Evolutionary conservation across 2,797 vertebrate species (phyloP).

Genomic region (Anisognathus igniventris): DNA sequence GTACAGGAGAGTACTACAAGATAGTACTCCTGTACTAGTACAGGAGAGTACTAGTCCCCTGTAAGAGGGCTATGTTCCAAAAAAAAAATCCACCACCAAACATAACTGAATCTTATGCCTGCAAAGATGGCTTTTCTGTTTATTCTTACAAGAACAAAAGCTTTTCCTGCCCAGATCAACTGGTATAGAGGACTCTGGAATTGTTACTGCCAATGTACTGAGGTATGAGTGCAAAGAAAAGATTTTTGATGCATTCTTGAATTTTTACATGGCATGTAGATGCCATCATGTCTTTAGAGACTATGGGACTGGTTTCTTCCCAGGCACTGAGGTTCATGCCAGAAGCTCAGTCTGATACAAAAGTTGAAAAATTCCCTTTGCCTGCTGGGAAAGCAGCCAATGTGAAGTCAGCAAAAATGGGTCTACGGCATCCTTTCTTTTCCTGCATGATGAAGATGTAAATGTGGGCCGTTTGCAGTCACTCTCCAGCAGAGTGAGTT

Average conservation of each 20-base stretch:
- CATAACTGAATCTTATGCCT: rapidly evolving
- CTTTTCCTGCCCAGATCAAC: not conserved
- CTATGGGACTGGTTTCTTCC: not conserved
- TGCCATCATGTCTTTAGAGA: not conserved
- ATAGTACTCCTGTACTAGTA: too few relatives aligned
- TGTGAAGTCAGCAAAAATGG: not conserved
- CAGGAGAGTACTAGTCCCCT: not conserved
- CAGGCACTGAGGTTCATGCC: not conserved
- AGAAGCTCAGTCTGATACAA: not conserved
- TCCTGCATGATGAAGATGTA: not conserved
- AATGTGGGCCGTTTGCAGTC: not conserved
- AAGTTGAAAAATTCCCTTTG: not conserved
- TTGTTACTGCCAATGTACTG: not conserved
- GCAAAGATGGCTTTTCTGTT: not conserved
- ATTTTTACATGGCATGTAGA: not conserved
- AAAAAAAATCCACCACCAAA: not conserved
- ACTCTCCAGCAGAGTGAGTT: not conserved
- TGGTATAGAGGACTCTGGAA: not conserved
- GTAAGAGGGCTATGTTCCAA: not conserved
- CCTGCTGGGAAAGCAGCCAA: not conserved
- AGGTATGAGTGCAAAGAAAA: not conserved
- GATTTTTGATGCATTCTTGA: not conserved
- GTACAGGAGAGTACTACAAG: too few relatives aligned
- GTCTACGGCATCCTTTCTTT: not conserved
- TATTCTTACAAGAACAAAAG: rapidly evolving